Percentiles rank a stretch among this genome's conserved stretches.
These are phyloP conservation scores for Rhipidura dahli DNA, from an alignment of 2,113 vertebrate genomes.

Conservation along the genomic window DNA sequence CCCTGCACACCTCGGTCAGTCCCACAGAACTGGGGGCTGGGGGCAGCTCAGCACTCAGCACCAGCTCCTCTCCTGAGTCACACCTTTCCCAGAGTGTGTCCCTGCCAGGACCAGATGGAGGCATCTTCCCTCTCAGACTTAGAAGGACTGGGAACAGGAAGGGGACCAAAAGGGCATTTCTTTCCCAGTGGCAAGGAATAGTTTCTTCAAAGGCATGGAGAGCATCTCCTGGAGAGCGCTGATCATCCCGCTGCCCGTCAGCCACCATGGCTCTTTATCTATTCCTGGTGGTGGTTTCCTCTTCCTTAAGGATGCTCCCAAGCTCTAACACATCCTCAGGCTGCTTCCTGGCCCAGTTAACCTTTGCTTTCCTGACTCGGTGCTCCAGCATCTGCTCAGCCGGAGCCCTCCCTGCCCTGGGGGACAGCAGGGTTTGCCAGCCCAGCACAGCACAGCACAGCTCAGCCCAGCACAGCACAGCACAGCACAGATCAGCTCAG, in stretches of 20 bases:
- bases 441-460: not conserved
- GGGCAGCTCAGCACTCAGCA: not conserved
- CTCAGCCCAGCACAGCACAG: too few species aligned
- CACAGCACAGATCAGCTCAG: too few species aligned
- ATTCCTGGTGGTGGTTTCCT: not conserved
- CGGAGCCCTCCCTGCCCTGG: fast-evolving
- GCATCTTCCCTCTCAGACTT: not conserved
- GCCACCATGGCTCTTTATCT: not conserved
- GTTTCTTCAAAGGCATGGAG: not conserved
- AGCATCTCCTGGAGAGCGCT: not conserved
- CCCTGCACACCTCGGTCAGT: fast-evolving
- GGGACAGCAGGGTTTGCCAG: not conserved
- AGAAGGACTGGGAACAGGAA: not conserved
- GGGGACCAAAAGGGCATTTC: not conserved
- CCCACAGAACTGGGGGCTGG: not conserved
- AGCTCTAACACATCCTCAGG: not conserved
- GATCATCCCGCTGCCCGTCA: not conserved
- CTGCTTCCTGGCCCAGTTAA: not conserved
- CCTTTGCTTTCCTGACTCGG: not conserved
- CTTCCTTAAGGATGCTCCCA: not conserved
- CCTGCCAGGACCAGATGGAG: not conserved
- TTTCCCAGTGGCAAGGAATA: not conserved
- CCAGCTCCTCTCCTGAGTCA: not conserved
- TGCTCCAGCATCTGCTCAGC: not conserved
- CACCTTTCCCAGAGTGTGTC: not conserved